These are phyloP conservation scores for Micromys minutus DNA, from an alignment of 2,113 vertebrate species.

Conservation along the genomic window DNA sequence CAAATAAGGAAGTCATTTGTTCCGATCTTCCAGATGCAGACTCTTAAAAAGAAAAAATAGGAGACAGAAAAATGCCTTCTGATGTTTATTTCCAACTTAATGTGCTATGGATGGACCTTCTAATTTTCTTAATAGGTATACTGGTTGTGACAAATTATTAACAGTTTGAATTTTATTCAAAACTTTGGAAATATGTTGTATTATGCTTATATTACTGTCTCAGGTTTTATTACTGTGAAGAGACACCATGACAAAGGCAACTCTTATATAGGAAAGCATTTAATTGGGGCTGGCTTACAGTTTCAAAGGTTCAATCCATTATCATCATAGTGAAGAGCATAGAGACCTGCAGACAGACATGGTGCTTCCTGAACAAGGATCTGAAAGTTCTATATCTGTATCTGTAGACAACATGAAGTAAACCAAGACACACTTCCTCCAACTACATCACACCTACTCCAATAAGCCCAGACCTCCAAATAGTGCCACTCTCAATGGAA, in stretches of 20 bases:
- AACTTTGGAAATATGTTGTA: conserved; percentile 58
- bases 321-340: neutral
- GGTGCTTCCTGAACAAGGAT: neutral
- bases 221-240: neutral
- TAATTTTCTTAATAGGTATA: conserved; percentile 55
- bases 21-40: neutral
- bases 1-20: neutral
- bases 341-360: neutral
- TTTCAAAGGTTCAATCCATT: neutral
- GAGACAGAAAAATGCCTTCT: conserved; percentile 37
- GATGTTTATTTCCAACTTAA: conserved; percentile 53
- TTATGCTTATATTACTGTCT: conserved; percentile 54
- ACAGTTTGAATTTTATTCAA: conserved; percentile 58
- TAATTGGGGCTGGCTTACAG: neutral
- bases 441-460: neutral
- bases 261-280: neutral
- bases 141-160: conserved; percentile 58
- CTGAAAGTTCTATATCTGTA: neutral
- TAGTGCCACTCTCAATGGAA: neutral
- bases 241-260: neutral
- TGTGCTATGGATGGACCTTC: neutral
- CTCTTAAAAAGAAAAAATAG: conserved; percentile 63
- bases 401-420: neutral
- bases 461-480: neutral
- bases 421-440: neutral